Evolutionary conservation across 2,113 vertebrate species (phyloP).

Genomic region (Scolopax mira): DNA sequence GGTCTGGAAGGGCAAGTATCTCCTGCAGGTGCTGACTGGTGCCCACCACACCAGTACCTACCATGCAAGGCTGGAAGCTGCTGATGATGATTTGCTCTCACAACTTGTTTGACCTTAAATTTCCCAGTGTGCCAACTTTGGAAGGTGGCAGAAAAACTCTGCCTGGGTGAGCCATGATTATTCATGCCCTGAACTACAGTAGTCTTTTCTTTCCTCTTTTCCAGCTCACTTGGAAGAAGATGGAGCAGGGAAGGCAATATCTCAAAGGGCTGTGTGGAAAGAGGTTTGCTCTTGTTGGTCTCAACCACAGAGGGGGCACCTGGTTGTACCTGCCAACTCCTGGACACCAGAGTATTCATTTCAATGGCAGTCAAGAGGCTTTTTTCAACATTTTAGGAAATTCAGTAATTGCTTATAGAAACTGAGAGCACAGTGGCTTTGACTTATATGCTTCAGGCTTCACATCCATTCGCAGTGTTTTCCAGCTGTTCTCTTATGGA

Average conservation of each 20-base stretch:
- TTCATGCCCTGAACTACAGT: neutral
- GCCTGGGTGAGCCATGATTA: neutral
- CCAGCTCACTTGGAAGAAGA: neutral
- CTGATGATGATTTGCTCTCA: neutral
- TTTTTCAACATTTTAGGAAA: neutral
- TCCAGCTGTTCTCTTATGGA: neutral
- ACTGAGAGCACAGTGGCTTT: neutral
- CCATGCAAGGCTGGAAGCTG: neutral
- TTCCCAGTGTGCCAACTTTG: neutral
- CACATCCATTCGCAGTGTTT: neutral
- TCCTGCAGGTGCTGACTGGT: neutral
- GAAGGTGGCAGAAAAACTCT: neutral
- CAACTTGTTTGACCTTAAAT: neutral
- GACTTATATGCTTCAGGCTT: neutral
- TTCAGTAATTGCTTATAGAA: neutral
- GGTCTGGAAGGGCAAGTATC: neutral
- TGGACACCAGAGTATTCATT: neutral
- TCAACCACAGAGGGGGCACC: neutral
- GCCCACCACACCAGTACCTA: neutral
- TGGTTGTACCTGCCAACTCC: neutral
- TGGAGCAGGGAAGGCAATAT: neutral
- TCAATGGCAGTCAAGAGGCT: neutral
- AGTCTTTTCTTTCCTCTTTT: neutral
- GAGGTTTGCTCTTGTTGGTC: neutral
- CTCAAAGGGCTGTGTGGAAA: neutral